Evolutionary conservation across 2,888 invertebrate species (phyloP), one percentile per base, ranked within the genome.

Genomic region (Chydorus sphaericus): DNA sequence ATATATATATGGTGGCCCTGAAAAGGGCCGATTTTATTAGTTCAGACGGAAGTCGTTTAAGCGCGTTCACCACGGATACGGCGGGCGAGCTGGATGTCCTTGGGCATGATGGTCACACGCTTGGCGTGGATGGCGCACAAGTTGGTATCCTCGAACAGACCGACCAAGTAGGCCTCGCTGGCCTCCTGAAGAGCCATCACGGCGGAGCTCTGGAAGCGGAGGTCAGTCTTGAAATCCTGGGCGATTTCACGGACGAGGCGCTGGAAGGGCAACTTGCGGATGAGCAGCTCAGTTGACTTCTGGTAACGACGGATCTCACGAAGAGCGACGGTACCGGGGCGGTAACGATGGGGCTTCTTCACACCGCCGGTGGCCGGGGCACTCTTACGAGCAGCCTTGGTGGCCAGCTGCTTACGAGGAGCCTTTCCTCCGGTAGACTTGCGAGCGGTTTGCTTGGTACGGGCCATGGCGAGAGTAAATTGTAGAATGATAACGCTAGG

Each of bases 391-490:
- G 92, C 92, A 36, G 92, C 92, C 74, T 93, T 93, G 54, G 92
- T 92, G 50, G 92, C 92, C 59, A 83, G 66, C 71, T 92, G 92
- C 74, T 93, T 93, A 66, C 93, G 84, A 59, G 92, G 92, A 64
- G 92, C 92, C 77, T 93, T 93, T 66, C 93, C 92, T 82, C 92
- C 93, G 57, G 92, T 93, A 1, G 91, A 91, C 73, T 93, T 93
- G 81, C 92, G 88, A 57, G 92, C 93, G 55, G 93, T 93, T 72
- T 93, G 93, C 82, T 93, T 93, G 30, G 93, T 93, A 85, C 93
- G 91, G 62, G 92, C 93, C 93, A 93, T 93, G n/a, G n/a, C n/a
- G n/a, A n/a, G n/a, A n/a, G n/a, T n/a, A n/a, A n/a, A n/a, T n/a
- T n/a, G n/a, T n/a, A n/a, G n/a, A n/a, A n/a, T n/a, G n/a, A n/a